Conservation (phyloP, 1,140 invertebrate species). For the Coptotermes formosanus region DNA sequence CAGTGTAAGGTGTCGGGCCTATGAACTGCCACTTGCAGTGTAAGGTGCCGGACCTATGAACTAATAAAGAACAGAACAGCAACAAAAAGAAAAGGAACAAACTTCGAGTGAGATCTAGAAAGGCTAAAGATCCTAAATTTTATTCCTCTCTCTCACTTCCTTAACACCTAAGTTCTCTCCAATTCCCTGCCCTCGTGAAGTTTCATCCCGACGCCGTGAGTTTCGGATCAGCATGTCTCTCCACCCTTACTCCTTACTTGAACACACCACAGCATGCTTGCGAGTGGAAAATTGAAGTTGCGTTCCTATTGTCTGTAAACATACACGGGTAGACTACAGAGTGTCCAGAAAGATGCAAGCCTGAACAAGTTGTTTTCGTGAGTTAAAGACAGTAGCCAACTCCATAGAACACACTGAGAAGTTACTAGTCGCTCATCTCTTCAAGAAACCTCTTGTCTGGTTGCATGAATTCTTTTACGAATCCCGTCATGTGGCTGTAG, state of each 20-base stretch:
- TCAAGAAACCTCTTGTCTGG: no score
- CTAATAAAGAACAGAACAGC: background rate
- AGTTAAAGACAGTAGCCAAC: no score
- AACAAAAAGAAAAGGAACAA: background rate
- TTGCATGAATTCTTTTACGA: no score
- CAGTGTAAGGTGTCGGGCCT: no score
- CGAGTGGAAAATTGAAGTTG: background rate
- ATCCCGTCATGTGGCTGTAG: no score
- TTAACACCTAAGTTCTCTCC: slow-evolving; percentile 25
- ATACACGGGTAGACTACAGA: background rate
- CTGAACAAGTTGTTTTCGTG: background rate
- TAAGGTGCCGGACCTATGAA: background rate
- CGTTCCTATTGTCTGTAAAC: background rate
- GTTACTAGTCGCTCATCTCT: no score
- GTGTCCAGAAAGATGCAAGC: background rate
- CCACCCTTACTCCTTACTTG: background rate
- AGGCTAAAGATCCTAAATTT: slow-evolving; percentile 20
- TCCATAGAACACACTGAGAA: no score
- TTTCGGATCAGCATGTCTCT: slow-evolving; percentile 23
- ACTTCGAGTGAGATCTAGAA: background rate
- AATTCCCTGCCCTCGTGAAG: slow-evolving; percentile 27
- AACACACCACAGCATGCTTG: background rate
- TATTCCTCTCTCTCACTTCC: background rate
- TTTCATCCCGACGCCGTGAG: slow-evolving; percentile 6
- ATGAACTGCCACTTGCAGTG: background rate